A percentile compares a stretch with the other conserved stretches of the same genome.
Conservation (phyloP, 2,888 invertebrate genomes). For the Cylindroiulus punctatus region DNA sequence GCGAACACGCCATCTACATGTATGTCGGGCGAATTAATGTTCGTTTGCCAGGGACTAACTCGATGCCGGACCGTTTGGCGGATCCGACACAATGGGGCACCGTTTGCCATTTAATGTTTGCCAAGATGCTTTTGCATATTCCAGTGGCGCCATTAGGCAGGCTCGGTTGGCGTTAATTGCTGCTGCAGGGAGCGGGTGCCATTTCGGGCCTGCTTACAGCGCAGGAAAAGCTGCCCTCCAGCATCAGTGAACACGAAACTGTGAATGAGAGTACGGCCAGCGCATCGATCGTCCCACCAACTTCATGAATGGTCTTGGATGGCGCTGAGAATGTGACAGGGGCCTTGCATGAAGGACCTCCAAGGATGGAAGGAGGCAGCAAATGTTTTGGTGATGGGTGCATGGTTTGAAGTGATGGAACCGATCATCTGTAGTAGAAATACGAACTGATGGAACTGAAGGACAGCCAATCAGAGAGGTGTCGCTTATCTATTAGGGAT, state of each 20-base stretch:
- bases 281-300: not conserved
- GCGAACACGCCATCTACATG: not conserved
- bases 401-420: too few species aligned
- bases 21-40: not conserved
- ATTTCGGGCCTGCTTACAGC: not conserved
- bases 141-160: not conserved
- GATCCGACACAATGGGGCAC: not conserved
- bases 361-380: too few species aligned
- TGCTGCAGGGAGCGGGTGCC: not conserved
- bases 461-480: too few species aligned
- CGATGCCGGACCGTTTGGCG: not conserved
- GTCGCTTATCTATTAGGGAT: too few species aligned
- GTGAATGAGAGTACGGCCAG: not conserved
- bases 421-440: too few species aligned
- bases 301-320: too few species aligned
- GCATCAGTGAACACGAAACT: not conserved
- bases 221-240: not conserved
- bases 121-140: not conserved
- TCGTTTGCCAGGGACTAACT: not conserved
- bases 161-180: not conserved
- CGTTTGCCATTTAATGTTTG: not conserved
- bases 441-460: too few species aligned
- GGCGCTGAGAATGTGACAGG: too few species aligned
- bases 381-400: too few species aligned
- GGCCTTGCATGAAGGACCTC: too few species aligned